These are phyloP conservation scores for Sphaeridia pumilis DNA, from an alignment of 2,888 invertebrate genomes.

Conservation along the genomic window DNA sequence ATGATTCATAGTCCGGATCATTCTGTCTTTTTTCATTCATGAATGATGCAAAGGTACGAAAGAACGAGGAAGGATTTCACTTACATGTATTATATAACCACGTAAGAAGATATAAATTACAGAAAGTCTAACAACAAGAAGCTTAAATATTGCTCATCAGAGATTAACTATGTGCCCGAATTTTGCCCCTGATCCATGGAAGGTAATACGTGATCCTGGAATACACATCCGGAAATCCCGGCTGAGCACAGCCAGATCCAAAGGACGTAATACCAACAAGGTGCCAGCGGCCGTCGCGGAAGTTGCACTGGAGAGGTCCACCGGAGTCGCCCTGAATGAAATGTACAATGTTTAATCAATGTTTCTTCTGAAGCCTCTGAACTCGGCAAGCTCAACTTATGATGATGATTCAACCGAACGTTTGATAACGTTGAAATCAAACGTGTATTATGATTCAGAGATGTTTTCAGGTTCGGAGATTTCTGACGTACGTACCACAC, in stretches of 20 bases:
- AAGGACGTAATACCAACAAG: conserved; percentile 81
- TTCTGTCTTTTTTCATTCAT: too few species aligned
- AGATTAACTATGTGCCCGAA: conserved; percentile 24
- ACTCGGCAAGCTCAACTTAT: too few species aligned
- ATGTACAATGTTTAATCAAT: neutral
- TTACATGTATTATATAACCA: too few species aligned
- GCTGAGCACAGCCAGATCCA: conserved; percentile 79
- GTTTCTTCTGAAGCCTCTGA: too few species aligned
- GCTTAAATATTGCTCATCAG: neutral
- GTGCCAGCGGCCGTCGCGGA: conserved; percentile 69
- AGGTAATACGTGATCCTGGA: conserved; percentile 71
- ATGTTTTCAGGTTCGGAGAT: neutral
- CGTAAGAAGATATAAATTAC: too few species aligned
- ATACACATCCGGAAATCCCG: conserved; percentile 67
- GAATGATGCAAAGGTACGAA: too few species aligned
- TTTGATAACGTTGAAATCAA: too few species aligned
- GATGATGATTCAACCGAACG: too few species aligned
- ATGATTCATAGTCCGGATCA: too few species aligned
- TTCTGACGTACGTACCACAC: conserved; percentile 61
- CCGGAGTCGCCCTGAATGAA: conserved; percentile 70
- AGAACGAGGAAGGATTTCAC: too few species aligned
- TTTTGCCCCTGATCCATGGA: conserved; percentile 56
- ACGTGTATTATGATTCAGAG: neutral
- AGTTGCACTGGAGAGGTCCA: conserved; percentile 74
- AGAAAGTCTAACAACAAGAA: too few species aligned